Percentiles rank a stretch among this genome's conserved stretches.
phyloP scores from a whole-genome alignment of 23 tunicate genomes.

The Halocynthia aurantium region DNA sequence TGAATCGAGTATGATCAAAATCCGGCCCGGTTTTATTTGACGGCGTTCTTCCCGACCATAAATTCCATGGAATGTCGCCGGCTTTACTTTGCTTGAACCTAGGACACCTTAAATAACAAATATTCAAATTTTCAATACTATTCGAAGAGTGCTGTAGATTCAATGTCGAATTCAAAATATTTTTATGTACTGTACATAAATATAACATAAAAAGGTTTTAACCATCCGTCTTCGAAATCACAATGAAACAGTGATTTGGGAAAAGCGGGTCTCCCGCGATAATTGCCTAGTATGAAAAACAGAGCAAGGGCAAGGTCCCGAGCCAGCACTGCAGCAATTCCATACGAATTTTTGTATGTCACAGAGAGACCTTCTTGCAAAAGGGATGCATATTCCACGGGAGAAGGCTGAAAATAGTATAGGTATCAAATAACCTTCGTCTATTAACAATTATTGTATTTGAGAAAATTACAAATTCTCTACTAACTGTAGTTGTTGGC shows the following conservation, averaged over 20 bases:
- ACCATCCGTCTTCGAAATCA: slow-evolving; percentile 33
- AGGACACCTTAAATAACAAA: slow-evolving; percentile 14
- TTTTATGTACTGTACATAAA: too few species aligned
- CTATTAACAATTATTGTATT: too few species aligned
- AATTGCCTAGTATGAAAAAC: slow-evolving; percentile 7
- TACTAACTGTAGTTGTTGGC: too few species aligned
- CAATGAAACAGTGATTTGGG: slow-evolving; percentile 8
- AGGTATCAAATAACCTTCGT: too few species aligned
- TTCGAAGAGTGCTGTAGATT: background rate
- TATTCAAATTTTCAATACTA: background rate
- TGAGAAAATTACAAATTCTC: too few species aligned
- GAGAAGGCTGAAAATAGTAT: slow-evolving; percentile 3
- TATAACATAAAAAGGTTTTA: background rate
- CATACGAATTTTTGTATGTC: slow-evolving; percentile 11
- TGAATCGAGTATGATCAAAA: slow-evolving; percentile 22
- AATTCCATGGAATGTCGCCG: slow-evolving; percentile 25
- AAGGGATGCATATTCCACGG: slow-evolving; percentile 1
- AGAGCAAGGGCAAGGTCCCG: slow-evolving; percentile 16
- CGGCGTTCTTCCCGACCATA: slow-evolving; percentile 15
- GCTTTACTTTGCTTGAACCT: background rate
- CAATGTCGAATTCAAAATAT: too few species aligned
- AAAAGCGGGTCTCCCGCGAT: slow-evolving; percentile 7
- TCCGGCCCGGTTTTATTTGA: slow-evolving; percentile 24
- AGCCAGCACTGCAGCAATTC: slow-evolving; percentile 14
- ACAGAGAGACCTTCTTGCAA: slow-evolving; percentile 1